phyloP scores from a whole-genome alignment of 2,888 invertebrate species.

The Octonoba sinensis region DNA sequence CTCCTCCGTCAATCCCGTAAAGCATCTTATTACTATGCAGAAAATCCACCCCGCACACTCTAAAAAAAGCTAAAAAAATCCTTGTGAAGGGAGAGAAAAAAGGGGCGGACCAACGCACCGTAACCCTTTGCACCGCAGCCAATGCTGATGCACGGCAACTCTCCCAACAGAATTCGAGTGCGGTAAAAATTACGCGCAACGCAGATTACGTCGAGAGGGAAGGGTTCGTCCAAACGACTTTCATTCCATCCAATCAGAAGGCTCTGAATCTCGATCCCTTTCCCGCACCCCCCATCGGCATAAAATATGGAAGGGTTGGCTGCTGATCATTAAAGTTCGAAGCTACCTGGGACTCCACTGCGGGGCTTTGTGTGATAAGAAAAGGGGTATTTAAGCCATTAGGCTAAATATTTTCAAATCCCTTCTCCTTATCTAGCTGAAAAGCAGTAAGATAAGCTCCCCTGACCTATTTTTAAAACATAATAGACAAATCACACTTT shows the following conservation, averaged over 20 bases:
- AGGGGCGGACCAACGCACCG: constrained; percentile 36
- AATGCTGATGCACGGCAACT: constrained; percentile 44
- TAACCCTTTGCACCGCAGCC: constrained; percentile 58
- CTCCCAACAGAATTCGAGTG: constrained; percentile 51
- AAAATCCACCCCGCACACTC: constrained; percentile 57
- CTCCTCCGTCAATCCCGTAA: constrained; percentile 54
- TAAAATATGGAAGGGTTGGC: constrained; percentile 60
- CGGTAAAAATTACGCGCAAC: constrained; percentile 61
- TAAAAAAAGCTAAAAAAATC: constrained; percentile 29
- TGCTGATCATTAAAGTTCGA: constrained; percentile 46
- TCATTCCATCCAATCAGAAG: constrained; percentile 53
- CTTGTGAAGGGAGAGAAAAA: constrained; percentile 32
- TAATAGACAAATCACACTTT: no score
- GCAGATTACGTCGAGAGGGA: constrained; percentile 62
- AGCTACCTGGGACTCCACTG: constrained; percentile 28
- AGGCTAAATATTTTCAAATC: constrained; percentile 5
- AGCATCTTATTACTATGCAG: constrained; percentile 64
- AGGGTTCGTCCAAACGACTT: constrained; percentile 51
- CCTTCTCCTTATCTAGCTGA: constrained; percentile 7
- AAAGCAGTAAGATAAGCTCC: constrained; percentile 27
- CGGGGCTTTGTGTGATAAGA: constrained; percentile 42
- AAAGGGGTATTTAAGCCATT: constrained; percentile 52
- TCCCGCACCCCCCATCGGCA: constrained; percentile 29
- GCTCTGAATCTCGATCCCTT: constrained; percentile 31
- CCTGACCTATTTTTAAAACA: no score